Conservation (phyloP, 2,888 invertebrate species). For the Polydrusus cervinus region DNA sequence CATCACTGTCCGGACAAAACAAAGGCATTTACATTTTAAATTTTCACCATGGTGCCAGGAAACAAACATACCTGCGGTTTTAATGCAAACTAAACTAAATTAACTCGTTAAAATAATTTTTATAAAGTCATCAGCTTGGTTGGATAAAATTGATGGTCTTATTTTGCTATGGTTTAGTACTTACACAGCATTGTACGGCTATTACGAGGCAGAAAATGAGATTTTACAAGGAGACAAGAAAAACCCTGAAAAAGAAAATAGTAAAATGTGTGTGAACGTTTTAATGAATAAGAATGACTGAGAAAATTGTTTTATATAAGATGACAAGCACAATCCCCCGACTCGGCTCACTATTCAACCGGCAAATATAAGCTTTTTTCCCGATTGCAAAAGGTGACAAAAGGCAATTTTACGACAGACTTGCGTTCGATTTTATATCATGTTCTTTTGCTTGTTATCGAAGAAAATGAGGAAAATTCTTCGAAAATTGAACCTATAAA, state of each 20-base stretch:
- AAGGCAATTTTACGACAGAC: too few relatives aligned
- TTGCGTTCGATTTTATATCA: too few relatives aligned
- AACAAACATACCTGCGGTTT: constrained; percentile 28
- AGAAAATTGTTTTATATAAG: constrained; percentile 4
- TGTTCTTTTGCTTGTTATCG: too few relatives aligned
- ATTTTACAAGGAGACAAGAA: constrained; percentile 15
- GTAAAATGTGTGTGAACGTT: constrained; percentile 18
- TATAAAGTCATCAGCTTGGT: constrained; percentile 37
- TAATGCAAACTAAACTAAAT: constrained; percentile 1
- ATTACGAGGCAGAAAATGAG: constrained; percentile 17
- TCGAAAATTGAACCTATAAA: too few relatives aligned
- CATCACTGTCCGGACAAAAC: constrained; percentile 37
- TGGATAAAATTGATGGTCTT: constrained; percentile 29
- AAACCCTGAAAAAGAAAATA: neutral
- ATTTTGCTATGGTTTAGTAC: constrained; percentile 16
- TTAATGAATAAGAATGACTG: neutral
- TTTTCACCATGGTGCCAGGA: constrained; percentile 41
- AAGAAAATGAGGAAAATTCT: too few relatives aligned
- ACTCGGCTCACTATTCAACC: too few relatives aligned
- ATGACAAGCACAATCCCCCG: neutral
- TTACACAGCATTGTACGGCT: constrained; percentile 4
- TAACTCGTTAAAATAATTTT: constrained; percentile 28
- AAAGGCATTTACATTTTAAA: constrained; percentile 45
- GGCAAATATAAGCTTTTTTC: too few relatives aligned
- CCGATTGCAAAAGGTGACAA: too few relatives aligned